Evolutionary conservation across 2,113 vertebrate genomes (phyloP).

Genomic region (Bolborhynchus lineola): DNA sequence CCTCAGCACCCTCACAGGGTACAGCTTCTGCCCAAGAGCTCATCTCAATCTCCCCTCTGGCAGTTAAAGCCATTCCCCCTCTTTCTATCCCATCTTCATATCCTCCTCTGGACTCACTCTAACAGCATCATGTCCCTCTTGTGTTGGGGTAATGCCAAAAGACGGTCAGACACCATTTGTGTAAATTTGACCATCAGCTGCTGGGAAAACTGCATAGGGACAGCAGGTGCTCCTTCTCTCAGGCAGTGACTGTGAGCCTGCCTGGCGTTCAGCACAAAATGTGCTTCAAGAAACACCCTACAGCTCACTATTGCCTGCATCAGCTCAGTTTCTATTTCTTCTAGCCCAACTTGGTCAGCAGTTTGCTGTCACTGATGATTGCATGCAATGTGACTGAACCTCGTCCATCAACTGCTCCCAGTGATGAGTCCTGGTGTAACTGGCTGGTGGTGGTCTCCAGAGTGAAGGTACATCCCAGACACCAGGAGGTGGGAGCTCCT

Average conservation of each 20-base stretch:
- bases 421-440: background rate
- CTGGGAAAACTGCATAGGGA: background rate
- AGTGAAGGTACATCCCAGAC: too few relatives aligned
- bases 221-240: background rate
- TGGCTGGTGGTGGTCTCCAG: background rate
- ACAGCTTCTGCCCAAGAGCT: too few relatives aligned
- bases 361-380: fast-evolving
- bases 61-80: too few relatives aligned
- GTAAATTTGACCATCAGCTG: background rate
- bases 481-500: background rate
- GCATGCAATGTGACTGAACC: fast-evolving
- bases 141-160: background rate
- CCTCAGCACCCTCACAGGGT: too few relatives aligned
- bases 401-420: background rate
- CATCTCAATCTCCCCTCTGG: too few relatives aligned
- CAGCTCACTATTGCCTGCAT: background rate
- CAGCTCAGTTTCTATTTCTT: background rate
- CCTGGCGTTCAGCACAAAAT: background rate
- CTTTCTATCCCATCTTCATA: background rate
- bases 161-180: fast-evolving
- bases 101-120: background rate
- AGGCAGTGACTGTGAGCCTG: fast-evolving
- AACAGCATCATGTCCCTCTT: background rate
- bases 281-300: background rate
- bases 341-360: background rate